phyloP scores from a whole-genome alignment of 2,797 vertebrate genomes.

The Tinamus major region DNA sequence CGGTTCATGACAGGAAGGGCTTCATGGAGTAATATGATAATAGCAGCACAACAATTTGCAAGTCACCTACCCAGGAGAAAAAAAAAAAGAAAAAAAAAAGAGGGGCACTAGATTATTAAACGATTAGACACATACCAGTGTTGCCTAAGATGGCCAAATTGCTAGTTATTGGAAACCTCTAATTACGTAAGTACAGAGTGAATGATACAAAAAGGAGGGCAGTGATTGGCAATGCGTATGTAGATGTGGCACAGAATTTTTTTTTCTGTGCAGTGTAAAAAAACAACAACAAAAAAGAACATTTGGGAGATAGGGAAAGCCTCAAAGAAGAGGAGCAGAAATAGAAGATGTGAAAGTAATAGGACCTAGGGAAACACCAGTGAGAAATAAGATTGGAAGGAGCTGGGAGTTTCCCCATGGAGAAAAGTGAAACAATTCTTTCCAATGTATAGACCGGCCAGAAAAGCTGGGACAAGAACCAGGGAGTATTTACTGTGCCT shows the following conservation, averaged over 20 bases:
- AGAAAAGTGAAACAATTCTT: neutral
- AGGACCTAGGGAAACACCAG: conserved; percentile 45
- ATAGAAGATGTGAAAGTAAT: conserved; percentile 34
- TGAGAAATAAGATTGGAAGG: neutral
- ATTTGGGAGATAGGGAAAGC: neutral
- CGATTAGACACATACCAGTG: neutral
- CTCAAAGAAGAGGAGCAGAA: conserved; percentile 27
- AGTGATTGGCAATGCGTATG: neutral
- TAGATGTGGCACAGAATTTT: neutral
- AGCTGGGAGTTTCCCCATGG: neutral
- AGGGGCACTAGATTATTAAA: neutral
- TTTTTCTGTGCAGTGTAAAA: neutral
- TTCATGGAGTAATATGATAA: neutral
- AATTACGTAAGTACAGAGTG: conserved; percentile 28
- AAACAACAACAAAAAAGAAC: neutral
- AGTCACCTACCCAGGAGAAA: neutral
- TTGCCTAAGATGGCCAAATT: conserved; percentile 32
- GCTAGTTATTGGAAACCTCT: conserved; percentile 25
- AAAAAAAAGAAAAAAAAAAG: neutral
- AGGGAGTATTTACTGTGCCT: neutral
- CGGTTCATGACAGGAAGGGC: fast-evolving
- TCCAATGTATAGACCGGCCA: fast-evolving
- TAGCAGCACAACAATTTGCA: neutral
- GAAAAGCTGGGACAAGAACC: neutral
- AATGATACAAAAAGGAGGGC: neutral